Percentiles rank a stretch among this genome's conserved stretches.
Evolutionary conservation across 1,140 invertebrate genomes (phyloP).

Genomic region (Lordiphosa stackelbergi): DNA sequence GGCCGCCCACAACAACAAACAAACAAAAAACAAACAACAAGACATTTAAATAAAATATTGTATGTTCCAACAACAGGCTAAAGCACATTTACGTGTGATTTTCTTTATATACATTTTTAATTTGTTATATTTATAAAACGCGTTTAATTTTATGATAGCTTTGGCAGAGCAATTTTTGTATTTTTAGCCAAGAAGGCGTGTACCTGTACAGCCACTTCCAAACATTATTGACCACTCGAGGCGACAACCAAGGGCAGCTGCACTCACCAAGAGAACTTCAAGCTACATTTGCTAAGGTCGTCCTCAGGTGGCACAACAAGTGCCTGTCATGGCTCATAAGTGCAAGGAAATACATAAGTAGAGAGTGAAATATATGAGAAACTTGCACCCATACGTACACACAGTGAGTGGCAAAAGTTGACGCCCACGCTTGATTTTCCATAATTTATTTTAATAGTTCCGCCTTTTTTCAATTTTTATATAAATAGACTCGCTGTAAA

Average conservation of each 20-base stretch:
- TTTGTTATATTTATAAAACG: slow-evolving; percentile 56
- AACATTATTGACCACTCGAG: slow-evolving; percentile 44
- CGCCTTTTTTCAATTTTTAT: slow-evolving; percentile 43
- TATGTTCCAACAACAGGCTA: slow-evolving; percentile 29
- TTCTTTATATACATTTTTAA: slow-evolving; percentile 28
- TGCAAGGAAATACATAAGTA: slow-evolving; percentile 1
- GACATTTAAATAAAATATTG: slow-evolving; percentile 42
- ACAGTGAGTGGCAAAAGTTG: slow-evolving; percentile 22
- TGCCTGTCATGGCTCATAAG: slow-evolving; percentile 12
- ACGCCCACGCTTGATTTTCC: slow-evolving; percentile 44
- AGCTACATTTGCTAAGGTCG: slow-evolving; percentile 21
- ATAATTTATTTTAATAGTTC: slow-evolving; percentile 74
- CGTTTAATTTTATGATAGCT: slow-evolving; percentile 49
- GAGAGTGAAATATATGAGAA: neutral
- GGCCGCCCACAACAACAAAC: slow-evolving; percentile 36
- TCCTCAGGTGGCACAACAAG: slow-evolving; percentile 3
- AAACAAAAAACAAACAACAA: slow-evolving; percentile 11
- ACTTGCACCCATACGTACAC: neutral
- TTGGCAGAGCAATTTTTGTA: slow-evolving; percentile 26
- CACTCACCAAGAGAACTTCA: slow-evolving; percentile 13
- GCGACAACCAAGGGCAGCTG: slow-evolving; percentile 18
- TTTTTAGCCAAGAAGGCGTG: slow-evolving; percentile 59
- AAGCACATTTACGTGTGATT: slow-evolving; percentile 21
- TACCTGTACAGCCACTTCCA: slow-evolving; percentile 5
- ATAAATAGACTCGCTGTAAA: slow-evolving; percentile 47